phyloP scores from a whole-genome alignment of 2,797 vertebrate genomes.

The Malacoctenus gilli region DNA sequence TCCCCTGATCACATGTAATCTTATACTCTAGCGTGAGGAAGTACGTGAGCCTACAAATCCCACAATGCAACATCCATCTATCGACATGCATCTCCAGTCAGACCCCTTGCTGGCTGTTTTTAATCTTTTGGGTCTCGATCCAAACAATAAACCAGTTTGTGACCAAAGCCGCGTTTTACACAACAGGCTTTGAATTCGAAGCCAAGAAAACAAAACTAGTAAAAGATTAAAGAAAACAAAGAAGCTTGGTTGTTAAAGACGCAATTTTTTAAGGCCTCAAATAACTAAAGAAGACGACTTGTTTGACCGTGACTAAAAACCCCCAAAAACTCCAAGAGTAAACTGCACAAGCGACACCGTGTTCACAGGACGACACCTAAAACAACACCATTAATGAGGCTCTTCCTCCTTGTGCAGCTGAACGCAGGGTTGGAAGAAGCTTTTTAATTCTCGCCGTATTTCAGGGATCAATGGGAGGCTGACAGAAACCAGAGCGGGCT shows the following conservation, averaged over 20 bases:
- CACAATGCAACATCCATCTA: neutral
- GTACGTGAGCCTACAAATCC: neutral
- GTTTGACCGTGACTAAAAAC: no score
- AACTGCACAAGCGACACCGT: slow-evolving; percentile 1
- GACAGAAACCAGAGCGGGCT: slow-evolving; percentile 43
- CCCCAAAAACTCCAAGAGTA: no score
- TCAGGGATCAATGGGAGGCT: slow-evolving; percentile 49
- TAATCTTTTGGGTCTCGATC: neutral
- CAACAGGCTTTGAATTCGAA: no score
- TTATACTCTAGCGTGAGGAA: neutral
- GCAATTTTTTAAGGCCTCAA: no score
- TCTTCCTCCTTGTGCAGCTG: slow-evolving; percentile 41
- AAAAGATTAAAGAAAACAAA: no score
- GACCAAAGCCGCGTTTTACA: no score
- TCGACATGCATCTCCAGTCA: neutral
- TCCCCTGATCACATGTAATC: neutral
- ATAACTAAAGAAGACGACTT: no score
- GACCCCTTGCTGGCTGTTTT: neutral
- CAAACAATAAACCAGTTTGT: neutral
- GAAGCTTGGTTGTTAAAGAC: neutral
- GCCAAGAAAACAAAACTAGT: neutral
- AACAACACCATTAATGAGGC: slow-evolving; percentile 51
- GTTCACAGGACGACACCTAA: slow-evolving; percentile 35
- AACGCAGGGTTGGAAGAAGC: neutral
- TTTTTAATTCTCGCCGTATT: slow-evolving; percentile 33